A percentile compares a stretch with the other conserved stretches of the same genome.
These are phyloP conservation scores for Callinectes sapidus DNA, from an alignment of 2,888 invertebrate genomes.

Conservation along the genomic window DNA sequence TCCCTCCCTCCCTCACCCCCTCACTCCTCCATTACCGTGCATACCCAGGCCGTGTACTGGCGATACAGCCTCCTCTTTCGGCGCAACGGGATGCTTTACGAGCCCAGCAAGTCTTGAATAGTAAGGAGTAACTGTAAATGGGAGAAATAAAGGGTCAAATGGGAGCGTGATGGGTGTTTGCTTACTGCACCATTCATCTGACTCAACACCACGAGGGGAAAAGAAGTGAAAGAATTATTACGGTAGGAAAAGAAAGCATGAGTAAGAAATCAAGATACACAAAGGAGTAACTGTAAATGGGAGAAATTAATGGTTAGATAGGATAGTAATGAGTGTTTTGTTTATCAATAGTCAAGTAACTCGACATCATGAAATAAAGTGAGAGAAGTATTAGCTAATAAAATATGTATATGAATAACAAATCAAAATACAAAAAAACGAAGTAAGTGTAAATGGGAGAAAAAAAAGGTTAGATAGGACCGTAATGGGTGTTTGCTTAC, in stretches of 20 bases:
- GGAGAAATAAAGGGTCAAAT: neutral
- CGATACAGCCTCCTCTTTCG: neutral
- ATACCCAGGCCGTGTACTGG: constrained; percentile 21
- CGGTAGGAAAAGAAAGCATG: neutral
- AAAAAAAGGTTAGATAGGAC: neutral
- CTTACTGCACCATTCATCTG: neutral
- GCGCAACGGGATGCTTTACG: constrained; percentile 18
- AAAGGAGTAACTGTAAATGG: constrained; percentile 5
- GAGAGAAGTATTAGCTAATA: neutral
- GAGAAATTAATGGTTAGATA: neutral
- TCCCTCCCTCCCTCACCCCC: neutral
- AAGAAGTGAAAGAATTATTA: neutral
- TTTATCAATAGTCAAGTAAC: neutral
- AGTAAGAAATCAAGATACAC: neutral
- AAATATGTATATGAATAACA: neutral
- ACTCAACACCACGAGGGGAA: neutral
- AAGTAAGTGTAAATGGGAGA: neutral
- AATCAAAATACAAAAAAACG: neutral
- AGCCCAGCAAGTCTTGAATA: neutral
- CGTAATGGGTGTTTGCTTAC: neutral
- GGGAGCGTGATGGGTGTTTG: neutral
- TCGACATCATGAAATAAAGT: neutral
- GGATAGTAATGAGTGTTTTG: neutral
- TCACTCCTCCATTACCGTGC: constrained; percentile 15
- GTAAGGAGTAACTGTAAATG: constrained; percentile 18